phyloP scores from a whole-genome alignment of 2,888 invertebrate species.

The Drosophila kuntzei region DNA sequence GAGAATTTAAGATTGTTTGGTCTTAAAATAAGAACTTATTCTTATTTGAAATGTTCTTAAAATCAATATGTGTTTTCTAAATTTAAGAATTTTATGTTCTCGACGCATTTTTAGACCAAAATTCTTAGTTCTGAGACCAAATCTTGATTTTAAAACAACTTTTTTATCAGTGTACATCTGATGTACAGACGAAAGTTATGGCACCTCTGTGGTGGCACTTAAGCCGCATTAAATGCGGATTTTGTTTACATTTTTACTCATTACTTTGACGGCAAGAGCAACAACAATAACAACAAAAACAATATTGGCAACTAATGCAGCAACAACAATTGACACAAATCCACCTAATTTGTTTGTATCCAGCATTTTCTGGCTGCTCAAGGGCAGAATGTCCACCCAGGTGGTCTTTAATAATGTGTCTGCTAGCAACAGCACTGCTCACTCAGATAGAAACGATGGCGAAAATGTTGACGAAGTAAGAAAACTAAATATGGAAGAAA shows the following conservation, averaged over 20 bases:
- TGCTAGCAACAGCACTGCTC: not conserved
- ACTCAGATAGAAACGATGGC: conserved; percentile 1
- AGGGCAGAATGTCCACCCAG: conserved; percentile 9
- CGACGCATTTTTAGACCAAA: too few relatives aligned
- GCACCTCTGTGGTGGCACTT: conserved; percentile 49
- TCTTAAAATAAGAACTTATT: too few relatives aligned
- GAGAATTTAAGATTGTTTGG: too few relatives aligned
- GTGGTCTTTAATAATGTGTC: conserved; percentile 15
- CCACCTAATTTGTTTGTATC: conserved; percentile 64
- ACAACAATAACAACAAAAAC: conserved; percentile 9
- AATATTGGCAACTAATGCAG: too few relatives aligned
- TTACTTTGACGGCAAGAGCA: conserved; percentile 33
- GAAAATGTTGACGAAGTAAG: not conserved
- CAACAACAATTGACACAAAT: conserved; percentile 41
- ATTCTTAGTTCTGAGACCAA: too few relatives aligned
- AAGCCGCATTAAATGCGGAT: conserved; percentile 71
- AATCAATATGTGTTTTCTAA: too few relatives aligned
- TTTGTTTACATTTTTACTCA: conserved; percentile 69
- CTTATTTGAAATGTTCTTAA: too few relatives aligned
- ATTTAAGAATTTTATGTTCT: too few relatives aligned
- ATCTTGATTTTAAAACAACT: too few relatives aligned
- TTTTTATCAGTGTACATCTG: too few relatives aligned
- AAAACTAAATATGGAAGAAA: too few relatives aligned
- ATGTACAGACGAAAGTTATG: conserved; percentile 40
- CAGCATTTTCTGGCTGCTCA: conserved; percentile 15